Evolutionary conservation across 2,888 invertebrate species (phyloP), one percentile per base, ranked within the genome.

Genomic region (Suillia variegata): DNA sequence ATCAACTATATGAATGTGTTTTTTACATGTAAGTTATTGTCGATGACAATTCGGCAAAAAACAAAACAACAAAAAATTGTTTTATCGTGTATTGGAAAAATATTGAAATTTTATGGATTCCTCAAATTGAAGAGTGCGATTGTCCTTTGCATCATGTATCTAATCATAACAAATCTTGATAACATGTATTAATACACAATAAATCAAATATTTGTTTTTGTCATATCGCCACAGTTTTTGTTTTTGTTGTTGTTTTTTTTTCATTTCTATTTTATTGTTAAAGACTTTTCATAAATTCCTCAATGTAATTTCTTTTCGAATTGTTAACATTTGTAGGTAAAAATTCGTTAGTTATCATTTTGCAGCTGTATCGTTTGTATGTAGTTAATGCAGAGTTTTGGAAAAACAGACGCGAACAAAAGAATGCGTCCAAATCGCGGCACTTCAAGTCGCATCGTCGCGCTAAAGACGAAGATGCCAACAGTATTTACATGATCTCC

Each of bases 1-100:
- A 90, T 95, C 67, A 95, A 92, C 72, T 96, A 97, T 75, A 96
- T 96, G 90, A 96, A 96, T 79, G 92, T 96, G 18, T 97, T 97
- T 83, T 97, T 97, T 83, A 96, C 96, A 0, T 95, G 94, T 82
- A 92, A 94, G 83, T 94, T 93, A 1, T 5, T 26, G 13, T 5
- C n/a, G 1, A 15, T n/a, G n/a, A n/a, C n/a, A n/a, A n/a, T n/a
- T n/a, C n/a, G n/a, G n/a, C n/a, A n/a, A n/a, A n/a, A 2, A 45
- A 26, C 17, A 45, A 21, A 31, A 5, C 13, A 6, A 24, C 15
- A 22, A 49, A n/a, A n/a, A n/a, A n/a, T n/a, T n/a, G n/a, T n/a
- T n/a, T n/a, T n/a, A n/a, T n/a, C n/a, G n/a, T 34, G 15, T 34
- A 13, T 5, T 34, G 2, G 1, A 5, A 34, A 4, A 2, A 12